Evolutionary conservation across 1,140 invertebrate genomes (phyloP).

Genomic region (Drosophila carrolli): DNA sequence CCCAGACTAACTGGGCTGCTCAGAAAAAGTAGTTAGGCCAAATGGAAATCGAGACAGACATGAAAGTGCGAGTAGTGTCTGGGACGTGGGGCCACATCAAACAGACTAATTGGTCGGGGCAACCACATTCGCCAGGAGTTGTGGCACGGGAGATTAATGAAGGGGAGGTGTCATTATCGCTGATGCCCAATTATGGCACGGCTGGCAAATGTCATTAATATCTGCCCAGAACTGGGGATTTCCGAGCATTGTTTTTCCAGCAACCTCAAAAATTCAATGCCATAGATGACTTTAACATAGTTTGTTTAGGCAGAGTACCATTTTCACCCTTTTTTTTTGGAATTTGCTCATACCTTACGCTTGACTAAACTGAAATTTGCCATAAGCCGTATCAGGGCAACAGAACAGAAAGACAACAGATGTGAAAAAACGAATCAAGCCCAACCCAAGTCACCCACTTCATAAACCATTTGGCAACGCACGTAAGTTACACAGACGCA

Average conservation of each 20-base stretch:
- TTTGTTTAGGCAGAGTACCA: constrained; percentile 1
- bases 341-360: constrained; percentile 5
- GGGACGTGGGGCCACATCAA: constrained; percentile 36
- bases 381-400: constrained; percentile 34
- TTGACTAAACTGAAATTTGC: constrained; percentile 36
- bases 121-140: constrained; percentile 7
- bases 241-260: background rate
- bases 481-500: constrained; percentile 47
- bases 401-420: constrained; percentile 1
- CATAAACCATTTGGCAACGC: constrained; percentile 43
- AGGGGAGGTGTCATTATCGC: constrained; percentile 28
- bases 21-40: constrained; percentile 23
- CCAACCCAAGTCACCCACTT: background rate
- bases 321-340: constrained; percentile 2
- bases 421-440: constrained; percentile 1
- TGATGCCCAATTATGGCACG: constrained; percentile 21
- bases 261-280: constrained; percentile 40
- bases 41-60: constrained; percentile 32
- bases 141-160: constrained; percentile 25
- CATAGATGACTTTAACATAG: constrained; percentile 9
- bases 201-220: constrained; percentile 29
- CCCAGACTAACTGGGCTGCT: background rate
- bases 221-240: background rate
- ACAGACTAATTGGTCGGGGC: constrained; percentile 41
- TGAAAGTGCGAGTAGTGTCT: constrained; percentile 8